Base-by-base conservation (phyloP, 2,797 vertebrate species). In the Podargus strigoides region DNA sequence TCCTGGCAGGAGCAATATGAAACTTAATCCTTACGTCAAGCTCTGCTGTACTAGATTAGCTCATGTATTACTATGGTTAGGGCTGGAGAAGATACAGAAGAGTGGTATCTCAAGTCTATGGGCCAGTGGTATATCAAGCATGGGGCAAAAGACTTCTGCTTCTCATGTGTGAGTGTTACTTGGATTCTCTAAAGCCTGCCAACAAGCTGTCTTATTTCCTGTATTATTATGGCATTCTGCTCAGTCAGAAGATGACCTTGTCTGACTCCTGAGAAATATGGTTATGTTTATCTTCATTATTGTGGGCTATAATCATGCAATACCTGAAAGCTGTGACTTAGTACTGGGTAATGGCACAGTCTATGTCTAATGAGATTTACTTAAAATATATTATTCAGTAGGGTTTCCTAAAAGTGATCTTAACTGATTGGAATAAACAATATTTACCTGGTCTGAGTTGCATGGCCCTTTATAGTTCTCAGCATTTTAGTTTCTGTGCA, bases 1-100 rank as follows among this genome's bases (percentile, higher is more conserved):
- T 94, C 79, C 93, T 95, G 93, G 85, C 87, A 90, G 89, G 24
- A 96, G 36, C 42, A 68, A 5, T 59, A n/a, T 41, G 89, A 89
- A 95, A 94, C 62, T 55, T 76, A 72, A 90, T 93, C 62, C 50
- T 93, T 87, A 64, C 79, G 46, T 85, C 68, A 83, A 50, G 26
- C 58, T 89, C 66, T 94, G 44, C 1, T 7, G 64, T 56, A 32
- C 87, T 78, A 50, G 89, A 62, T 67, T 59, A 74, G 50, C 37
- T 62, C n/a, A 20, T 74, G 20, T 72, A 63, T 83, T 77, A 14
- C 53, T 47, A 36, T n/a, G 36, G 18, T 81, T 78, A 37, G 36
- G 37, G 26, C 50, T 81, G 6, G 12, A 50, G 46, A 72, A 85
- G 85, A 13, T 76, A 58, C 7, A 62, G 46, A 56, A 30, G 21